These are phyloP conservation scores for Megalurothrips usitatus DNA, from an alignment of 2,888 invertebrate species.

Conservation along the genomic window DNA sequence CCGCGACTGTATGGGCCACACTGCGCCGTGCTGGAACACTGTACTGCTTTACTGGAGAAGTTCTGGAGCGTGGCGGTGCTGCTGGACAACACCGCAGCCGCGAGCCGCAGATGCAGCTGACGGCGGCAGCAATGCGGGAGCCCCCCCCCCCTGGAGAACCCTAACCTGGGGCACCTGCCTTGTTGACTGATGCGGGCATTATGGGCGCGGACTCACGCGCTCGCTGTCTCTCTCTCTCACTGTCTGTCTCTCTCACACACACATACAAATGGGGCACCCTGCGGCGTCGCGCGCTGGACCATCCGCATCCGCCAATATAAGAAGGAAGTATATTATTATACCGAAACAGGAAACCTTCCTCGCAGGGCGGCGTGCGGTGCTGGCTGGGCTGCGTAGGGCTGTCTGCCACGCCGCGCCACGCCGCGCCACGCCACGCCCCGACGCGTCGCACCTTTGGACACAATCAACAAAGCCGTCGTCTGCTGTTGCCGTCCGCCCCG, in stretches of 20 bases:
- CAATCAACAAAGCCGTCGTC: background rate
- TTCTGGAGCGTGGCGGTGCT: too few relatives aligned
- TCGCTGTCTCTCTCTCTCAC: background rate
- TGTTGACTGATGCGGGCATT: background rate
- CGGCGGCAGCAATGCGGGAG: too few relatives aligned
- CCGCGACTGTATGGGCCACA: too few relatives aligned
- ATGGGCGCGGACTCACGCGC: background rate
- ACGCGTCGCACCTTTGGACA: background rate
- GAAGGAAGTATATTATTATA: slow-evolving; percentile 23
- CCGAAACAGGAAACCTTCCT: slow-evolving; percentile 16
- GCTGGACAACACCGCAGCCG: too few relatives aligned
- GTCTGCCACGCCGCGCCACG: background rate
- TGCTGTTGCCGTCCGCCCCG: background rate
- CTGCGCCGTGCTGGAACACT: too few relatives aligned
- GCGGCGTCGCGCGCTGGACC: background rate
- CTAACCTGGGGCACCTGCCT: too few relatives aligned
- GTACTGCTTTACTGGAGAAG: too few relatives aligned
- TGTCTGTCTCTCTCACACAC: background rate
- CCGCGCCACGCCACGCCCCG: background rate
- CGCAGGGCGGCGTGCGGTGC: background rate
- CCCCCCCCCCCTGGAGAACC: too few relatives aligned
- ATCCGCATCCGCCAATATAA: slow-evolving; percentile 2
- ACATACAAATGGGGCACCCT: too few relatives aligned
- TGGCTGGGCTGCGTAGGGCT: background rate
- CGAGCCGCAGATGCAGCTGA: too few relatives aligned